Base-by-base conservation (phyloP, 2,113 vertebrate genomes). In the Stegastes partitus region DNA sequence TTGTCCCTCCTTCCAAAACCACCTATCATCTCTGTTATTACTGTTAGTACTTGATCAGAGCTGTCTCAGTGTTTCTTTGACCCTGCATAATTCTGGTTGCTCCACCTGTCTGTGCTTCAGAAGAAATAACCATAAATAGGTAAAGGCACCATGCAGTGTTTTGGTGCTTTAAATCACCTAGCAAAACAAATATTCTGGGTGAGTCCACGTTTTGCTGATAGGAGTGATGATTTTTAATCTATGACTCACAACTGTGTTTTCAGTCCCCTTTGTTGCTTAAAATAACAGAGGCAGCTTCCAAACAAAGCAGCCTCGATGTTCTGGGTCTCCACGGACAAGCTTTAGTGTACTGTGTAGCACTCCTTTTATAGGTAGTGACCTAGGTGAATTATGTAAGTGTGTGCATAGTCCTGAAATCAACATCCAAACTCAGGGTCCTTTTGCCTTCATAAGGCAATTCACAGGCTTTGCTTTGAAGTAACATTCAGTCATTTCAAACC, bases 341-440 rank as follows among this genome's bases (percentile, higher is more conserved):
- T 69, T 77, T 72, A 85, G 78, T 37, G 64, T 51, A 74, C 84
- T 57, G 65, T 67, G 70, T 65, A 77, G 74, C 80, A 51, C 83
- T 91, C 91, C 93, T 93, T 94, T 94, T 95, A 94, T 94, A 95
- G 94, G 89, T 92, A 90, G 77, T 88, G 84, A 81, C 71, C 79
- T 83, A 61, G 81, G 71, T 74, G 85, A 90, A 82, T 93, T 93
- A 92, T 82, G 86, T 87, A 88, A 87, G 57, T 9, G 8, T 74
- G 74, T 78, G 79, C 81, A 68, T 47, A 68, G 83, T 61, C 64
- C 77, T 70, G 87, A 86, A 87, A 81, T 89, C 84, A 83, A 79
- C 85, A 85, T 84, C n/a, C 56, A 69, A 86, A 75, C 68, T 53
- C 28, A 4, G 42, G 67, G 55, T 62, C n/a, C 18, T 80, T 83